Base-by-base conservation (phyloP, 2,888 invertebrate species). In the Lasioglossum leucozonium region DNA sequence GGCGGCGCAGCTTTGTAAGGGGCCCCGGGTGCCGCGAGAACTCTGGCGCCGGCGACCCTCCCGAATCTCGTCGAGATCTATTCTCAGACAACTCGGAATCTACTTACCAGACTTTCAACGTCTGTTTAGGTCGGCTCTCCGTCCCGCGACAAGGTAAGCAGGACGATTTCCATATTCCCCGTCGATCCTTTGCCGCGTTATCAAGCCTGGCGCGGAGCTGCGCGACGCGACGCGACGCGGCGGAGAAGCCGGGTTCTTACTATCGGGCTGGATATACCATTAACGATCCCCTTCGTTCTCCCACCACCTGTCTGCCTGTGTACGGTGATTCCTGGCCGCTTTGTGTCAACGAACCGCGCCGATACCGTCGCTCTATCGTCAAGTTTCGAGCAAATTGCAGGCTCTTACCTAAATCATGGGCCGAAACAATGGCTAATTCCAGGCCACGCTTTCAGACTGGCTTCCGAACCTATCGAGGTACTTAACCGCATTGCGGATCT, bases 401-500 rank as follows among this genome's bases (percentile, higher is more conserved):
- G 90, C 89, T 91, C 90, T 90, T 91, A 90, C 88, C 89, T 92
- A 93, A 93, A 93, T 93, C 93, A 82, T 89, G 77, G 79, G 75
- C 72, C 81, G 87, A 85, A 87, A 90, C 87, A 89, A 90, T 90
- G 81, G 84, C 82, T 90, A 84, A 90, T 89, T 88, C 87, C 77
- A 51, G 78, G 42, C 75, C 81, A 81, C 81, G 88, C 90, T 90
- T 88, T 88, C 90, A 87, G 85, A 82, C 89, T 86, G 87, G 91
- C 87, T 86, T 91, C 92, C 91, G 90, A 91, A 92, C 90, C 91
- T 91, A 91, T 89, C 92, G 88, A 89, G 91, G 88, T 93, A 92
- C 92, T 93, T 93, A 93, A 91, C 92, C 93, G 93, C 94, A 93
- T 91, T 94, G 93, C 93, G 91, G 93, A 91, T 91, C 88, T 82